Conservation (phyloP, 92 coral and sea anemone genomes). For the Zoanthus sansibaricus region DNA sequence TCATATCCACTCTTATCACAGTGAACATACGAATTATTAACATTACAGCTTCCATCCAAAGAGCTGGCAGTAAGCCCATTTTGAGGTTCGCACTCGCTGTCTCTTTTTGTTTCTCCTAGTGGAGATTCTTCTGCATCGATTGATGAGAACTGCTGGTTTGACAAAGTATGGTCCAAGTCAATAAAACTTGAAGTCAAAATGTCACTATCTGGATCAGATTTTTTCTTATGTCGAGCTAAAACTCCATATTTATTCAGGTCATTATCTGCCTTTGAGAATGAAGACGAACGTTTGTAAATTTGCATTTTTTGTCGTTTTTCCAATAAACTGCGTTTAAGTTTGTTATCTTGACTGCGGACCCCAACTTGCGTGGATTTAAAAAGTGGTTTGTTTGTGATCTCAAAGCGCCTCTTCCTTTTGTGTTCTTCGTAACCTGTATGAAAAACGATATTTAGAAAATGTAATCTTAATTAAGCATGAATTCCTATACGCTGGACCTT, state of each 20-base stretch:
- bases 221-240: constrained; percentile 42
- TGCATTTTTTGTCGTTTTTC: constrained; percentile 63
- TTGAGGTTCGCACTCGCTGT: background rate
- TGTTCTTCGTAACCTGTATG: constrained; percentile 79
- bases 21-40: background rate
- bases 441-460: background rate
- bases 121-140: background rate
- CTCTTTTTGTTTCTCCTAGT: background rate
- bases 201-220: constrained; percentile 9
- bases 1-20: background rate
- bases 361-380: constrained; percentile 46
- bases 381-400: constrained; percentile 78
- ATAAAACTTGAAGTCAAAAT: background rate
- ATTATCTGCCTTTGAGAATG: constrained; percentile 15
- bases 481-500: background rate
- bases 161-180: background rate
- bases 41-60: background rate
- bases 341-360: background rate
- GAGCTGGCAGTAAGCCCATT: background rate
- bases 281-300: constrained; percentile 9
- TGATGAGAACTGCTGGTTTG: background rate
- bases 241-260: constrained; percentile 41
- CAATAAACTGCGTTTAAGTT: constrained; percentile 31
- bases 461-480: background rate
- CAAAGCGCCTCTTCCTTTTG: constrained; percentile 75